Conservation (phyloP, 2,797 vertebrate genomes). For the Galagoides demidoff region DNA sequence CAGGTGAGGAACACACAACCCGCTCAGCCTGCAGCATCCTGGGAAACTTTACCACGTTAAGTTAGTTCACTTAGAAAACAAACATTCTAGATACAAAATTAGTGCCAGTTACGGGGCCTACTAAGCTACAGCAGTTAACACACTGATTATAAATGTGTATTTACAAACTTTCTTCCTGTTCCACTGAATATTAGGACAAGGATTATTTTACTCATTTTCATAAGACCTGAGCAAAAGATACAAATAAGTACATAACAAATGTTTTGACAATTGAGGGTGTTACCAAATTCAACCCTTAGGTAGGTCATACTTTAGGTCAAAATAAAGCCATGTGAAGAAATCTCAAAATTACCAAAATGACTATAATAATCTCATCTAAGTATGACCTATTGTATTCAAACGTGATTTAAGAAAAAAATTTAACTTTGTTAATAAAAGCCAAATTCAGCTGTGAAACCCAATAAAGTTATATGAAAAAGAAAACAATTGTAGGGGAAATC, state of each 20-base stretch:
- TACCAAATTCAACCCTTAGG: not conserved
- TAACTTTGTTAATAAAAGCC: not conserved
- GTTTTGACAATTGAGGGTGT: not conserved
- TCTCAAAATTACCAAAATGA: not conserved
- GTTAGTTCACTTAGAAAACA: not conserved
- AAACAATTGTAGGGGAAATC: not conserved
- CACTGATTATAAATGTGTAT: not conserved
- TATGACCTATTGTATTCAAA: not conserved
- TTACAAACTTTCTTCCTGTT: not conserved
- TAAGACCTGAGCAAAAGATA: not conserved
- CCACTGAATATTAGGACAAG: not conserved
- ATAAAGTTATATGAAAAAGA: not conserved
- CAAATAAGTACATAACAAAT: not conserved
- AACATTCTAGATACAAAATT: not conserved
- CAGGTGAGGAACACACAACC: not conserved
- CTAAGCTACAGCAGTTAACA: not conserved
- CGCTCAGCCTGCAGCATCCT: not conserved
- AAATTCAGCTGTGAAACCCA: not conserved
- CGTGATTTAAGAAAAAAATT: not conserved
- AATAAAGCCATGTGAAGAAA: conserved; percentile 23
- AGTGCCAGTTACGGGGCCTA: not conserved
- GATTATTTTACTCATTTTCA: not conserved
- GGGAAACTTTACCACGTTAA: not conserved
- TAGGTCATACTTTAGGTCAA: not conserved
- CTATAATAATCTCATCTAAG: not conserved